phyloP scores from a whole-genome alignment of 2,113 vertebrate species.

The Hucho hucho region DNA sequence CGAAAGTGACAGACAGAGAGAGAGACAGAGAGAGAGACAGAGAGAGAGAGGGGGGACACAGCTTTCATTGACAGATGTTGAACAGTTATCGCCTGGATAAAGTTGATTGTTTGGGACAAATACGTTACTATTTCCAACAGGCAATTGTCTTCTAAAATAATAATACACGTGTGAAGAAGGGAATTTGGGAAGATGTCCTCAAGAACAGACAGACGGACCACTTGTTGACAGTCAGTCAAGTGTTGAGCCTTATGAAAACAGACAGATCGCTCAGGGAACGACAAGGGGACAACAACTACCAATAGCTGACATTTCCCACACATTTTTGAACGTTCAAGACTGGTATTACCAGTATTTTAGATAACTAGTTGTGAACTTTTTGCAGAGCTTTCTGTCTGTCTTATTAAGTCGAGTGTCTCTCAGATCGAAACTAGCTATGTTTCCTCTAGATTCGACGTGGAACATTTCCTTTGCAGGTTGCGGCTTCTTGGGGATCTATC shows the following conservation, averaged over 20 bases:
- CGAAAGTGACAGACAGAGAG: constrained; percentile 5
- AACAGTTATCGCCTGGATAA: neutral
- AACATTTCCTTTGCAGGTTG: constrained; percentile 97
- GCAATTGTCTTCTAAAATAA: neutral
- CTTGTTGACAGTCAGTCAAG: neutral
- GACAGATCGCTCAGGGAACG: neutral
- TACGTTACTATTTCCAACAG: neutral
- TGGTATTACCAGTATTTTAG: no score
- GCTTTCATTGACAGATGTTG: neutral
- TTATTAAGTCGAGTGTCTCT: no score
- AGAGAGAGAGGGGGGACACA: neutral
- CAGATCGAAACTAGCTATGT: constrained; percentile 71
- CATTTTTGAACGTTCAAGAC: neutral
- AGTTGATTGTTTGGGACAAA: neutral
- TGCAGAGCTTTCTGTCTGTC: neutral
- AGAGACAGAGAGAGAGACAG: no score
- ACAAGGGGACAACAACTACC: no score
- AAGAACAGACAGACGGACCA: neutral
- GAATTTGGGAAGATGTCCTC: neutral
- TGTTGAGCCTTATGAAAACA: neutral
- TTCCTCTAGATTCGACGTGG: constrained; percentile 86
- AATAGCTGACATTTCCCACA: neutral
- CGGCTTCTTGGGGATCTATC: constrained; percentile 94
- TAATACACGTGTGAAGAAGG: neutral
- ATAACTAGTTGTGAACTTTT: no score